Evolutionary conservation across 2,888 invertebrate species (phyloP).

Genomic region (Xanthorhoe spadicearia): DNA sequence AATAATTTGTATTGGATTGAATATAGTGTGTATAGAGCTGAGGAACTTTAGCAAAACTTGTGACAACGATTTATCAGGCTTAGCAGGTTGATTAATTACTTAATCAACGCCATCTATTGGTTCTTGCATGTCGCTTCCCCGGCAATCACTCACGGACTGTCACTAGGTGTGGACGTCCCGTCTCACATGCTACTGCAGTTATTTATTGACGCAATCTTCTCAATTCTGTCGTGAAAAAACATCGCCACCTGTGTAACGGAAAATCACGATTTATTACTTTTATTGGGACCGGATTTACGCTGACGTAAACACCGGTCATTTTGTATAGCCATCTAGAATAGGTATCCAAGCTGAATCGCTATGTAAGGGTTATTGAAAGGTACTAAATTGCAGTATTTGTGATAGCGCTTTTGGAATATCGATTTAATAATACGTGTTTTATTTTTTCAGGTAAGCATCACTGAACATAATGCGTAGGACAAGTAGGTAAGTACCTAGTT

Average conservation of each 20-base stretch:
- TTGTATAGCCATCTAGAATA: conserved; percentile 44
- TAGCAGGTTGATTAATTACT: conserved; percentile 71
- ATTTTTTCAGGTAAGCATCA: conserved; percentile 52
- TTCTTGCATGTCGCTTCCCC: conserved; percentile 64
- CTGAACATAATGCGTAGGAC: conserved; percentile 14
- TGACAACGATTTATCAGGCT: conserved; percentile 45
- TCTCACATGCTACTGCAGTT: conserved; percentile 65
- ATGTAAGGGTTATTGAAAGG: conserved; percentile 39
- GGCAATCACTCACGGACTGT: conserved; percentile 72
- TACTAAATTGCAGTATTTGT: conserved; percentile 33
- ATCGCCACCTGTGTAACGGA: conserved; percentile 66
- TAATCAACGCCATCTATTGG: conserved; percentile 77
- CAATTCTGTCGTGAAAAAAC: conserved; percentile 63
- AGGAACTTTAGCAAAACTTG: conserved; percentile 29
- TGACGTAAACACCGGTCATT: conserved; percentile 54
- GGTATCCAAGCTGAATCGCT: conserved; percentile 39
- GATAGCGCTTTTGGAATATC: conserved; percentile 24
- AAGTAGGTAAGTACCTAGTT: conserved; percentile 23
- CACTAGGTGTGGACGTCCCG: conserved; percentile 63
- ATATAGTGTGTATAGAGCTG: neutral
- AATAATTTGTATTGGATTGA: conserved; percentile 9
- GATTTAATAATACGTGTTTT: conserved; percentile 34
- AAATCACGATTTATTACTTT: conserved; percentile 69
- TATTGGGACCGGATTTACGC: conserved; percentile 65
- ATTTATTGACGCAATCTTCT: conserved; percentile 80